Percentiles rank a stretch among this genome's conserved stretches.
Evolutionary conservation across 2,113 vertebrate species (phyloP).

Genomic region (Turdus rufiventris): DNA sequence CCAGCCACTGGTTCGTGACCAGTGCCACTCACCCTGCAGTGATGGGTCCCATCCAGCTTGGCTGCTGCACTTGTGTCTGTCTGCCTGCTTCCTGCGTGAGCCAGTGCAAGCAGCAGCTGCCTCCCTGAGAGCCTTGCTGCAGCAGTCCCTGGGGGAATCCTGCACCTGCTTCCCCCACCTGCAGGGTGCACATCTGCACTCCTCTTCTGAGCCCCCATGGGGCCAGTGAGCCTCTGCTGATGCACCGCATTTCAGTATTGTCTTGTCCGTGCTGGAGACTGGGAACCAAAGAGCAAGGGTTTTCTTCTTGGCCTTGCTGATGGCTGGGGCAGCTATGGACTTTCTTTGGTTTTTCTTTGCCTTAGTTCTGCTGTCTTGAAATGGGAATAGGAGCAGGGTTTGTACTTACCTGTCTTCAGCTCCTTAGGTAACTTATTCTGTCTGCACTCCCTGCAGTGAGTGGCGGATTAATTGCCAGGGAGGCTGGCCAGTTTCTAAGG

Average conservation of each 20-base stretch:
- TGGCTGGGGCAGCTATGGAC: neutral
- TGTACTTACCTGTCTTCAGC: neutral
- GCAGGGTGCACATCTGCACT: accelerated
- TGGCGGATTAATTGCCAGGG: conserved; percentile 9
- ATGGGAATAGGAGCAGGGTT: neutral
- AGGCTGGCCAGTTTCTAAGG: conserved; percentile 31
- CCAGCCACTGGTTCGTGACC: accelerated
- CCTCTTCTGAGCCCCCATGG: neutral
- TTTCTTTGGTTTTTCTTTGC: neutral
- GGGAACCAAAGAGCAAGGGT: neutral
- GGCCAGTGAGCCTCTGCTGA: neutral
- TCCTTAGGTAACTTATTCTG: neutral
- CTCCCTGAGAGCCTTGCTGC: neutral
- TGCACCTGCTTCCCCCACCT: neutral
- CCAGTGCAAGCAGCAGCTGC: neutral
- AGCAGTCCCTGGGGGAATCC: neutral
- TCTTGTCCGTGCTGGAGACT: accelerated
- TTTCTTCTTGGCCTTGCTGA: neutral
- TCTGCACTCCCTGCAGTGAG: neutral
- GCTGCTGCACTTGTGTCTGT: neutral
- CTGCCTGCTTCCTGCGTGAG: neutral
- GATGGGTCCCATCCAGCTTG: accelerated
- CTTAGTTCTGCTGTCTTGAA: neutral
- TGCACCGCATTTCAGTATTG: neutral
- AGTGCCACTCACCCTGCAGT: no score